phyloP scores from a whole-genome alignment of 2,797 vertebrate genomes.

The Melopsittacus undulatus region DNA sequence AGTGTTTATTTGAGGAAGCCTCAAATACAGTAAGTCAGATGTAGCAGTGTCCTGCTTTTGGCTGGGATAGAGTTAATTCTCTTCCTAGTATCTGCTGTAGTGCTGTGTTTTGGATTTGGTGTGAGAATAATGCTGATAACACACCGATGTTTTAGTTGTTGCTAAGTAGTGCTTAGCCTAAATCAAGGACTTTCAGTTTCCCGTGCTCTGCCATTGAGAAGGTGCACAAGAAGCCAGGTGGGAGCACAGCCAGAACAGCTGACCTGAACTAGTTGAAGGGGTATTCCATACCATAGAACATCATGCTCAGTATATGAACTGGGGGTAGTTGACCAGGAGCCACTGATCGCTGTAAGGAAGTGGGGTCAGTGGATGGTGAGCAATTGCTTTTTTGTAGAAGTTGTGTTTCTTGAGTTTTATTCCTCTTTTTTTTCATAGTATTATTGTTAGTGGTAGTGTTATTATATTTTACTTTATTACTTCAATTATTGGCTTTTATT shows the following conservation, averaged over 20 bases:
- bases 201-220: background rate
- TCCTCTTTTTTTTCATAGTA: background rate
- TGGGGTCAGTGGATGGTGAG: background rate
- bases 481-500: background rate
- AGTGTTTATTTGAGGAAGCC: background rate
- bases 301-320: background rate
- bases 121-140: background rate
- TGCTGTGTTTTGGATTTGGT: background rate
- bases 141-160: background rate
- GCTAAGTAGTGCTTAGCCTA: background rate
- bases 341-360: background rate
- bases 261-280: background rate
- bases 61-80: background rate
- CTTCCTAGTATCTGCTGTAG: background rate
- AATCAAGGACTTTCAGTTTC: background rate
- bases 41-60: background rate
- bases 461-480: background rate
- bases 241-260: background rate
- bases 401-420: background rate
- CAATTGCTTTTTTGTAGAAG: background rate
- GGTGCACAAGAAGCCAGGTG: background rate
- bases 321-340: background rate
- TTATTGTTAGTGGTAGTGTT: background rate
- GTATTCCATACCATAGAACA: background rate
- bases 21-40: background rate